Evolutionary conservation across 2,797 vertebrate species (phyloP).

Genomic region (Odontamblyopus rebecca): DNA sequence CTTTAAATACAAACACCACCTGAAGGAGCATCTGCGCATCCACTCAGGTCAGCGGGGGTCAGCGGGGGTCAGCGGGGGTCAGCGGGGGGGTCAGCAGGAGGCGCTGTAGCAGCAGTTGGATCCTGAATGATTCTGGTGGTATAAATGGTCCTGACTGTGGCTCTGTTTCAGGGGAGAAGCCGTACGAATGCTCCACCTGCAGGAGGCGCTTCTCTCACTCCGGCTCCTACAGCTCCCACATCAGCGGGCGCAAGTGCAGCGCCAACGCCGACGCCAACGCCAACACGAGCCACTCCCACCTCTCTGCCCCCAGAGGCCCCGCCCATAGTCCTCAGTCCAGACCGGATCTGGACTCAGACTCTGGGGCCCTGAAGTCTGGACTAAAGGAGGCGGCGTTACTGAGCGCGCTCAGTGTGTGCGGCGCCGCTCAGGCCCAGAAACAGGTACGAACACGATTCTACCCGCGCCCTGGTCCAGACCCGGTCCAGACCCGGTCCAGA

Average conservation of each 20-base stretch:
- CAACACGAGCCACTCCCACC: neutral
- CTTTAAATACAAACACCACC: slow-evolving; percentile 88
- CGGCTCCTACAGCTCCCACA: slow-evolving; percentile 83
- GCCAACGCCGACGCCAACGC: neutral
- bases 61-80: too few relatives aligned
- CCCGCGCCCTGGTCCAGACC: too few relatives aligned
- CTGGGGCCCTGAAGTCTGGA: neutral
- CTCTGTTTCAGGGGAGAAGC: slow-evolving; percentile 79
- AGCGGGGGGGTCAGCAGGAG: slow-evolving; percentile 67
- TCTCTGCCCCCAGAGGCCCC: neutral
- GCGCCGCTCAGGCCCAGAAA: neutral
- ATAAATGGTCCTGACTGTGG: too few relatives aligned
- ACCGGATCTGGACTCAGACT: neutral
- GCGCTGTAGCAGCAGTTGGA: too few relatives aligned
- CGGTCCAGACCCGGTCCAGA: too few relatives aligned
- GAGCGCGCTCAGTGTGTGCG: neutral
- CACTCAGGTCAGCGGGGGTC: slow-evolving; percentile 80
- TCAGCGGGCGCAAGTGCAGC: slow-evolving; percentile 82
- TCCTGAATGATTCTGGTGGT: too few relatives aligned
- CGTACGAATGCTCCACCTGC: slow-evolving; percentile 83
- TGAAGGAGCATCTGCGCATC: slow-evolving; percentile 86
- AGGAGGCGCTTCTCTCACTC: slow-evolving; percentile 84
- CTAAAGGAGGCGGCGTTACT: neutral
- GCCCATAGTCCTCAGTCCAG: neutral
- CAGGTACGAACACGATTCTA: neutral